phyloP scores from a whole-genome alignment of 2,888 invertebrate species.

The Caenorhabditis macrosperma region DNA sequence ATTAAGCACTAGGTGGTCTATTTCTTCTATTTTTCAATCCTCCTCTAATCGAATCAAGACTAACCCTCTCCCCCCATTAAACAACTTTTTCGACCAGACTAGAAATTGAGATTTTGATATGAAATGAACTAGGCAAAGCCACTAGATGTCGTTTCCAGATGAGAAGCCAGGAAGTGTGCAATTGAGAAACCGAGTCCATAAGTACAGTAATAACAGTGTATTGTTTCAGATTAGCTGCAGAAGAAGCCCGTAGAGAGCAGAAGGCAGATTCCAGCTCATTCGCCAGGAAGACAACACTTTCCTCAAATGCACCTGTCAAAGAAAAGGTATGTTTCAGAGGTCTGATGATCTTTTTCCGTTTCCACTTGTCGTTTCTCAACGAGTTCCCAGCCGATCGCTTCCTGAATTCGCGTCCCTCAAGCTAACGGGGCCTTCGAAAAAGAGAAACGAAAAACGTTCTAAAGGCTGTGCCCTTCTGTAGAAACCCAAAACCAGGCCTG shows the following conservation, averaged over 20 bases:
- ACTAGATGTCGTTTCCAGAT: constrained; percentile 3
- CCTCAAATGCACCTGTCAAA: constrained; percentile 70
- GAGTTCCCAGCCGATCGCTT: neutral
- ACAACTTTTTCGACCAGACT: neutral
- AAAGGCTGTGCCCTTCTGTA: neutral
- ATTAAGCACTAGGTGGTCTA: constrained; percentile 15
- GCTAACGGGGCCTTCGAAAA: neutral
- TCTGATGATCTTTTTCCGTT: constrained; percentile 20
- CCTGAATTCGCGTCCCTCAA: too few relatives aligned
- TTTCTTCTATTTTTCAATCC: neutral
- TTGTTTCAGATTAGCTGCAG: constrained; percentile 76
- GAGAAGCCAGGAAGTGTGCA: too few relatives aligned
- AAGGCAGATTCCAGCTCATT: constrained; percentile 67
- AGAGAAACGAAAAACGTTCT: neutral
- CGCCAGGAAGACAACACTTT: constrained; percentile 69
- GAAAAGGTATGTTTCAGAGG: constrained; percentile 74
- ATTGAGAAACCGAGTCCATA: neutral
- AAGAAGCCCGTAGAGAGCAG: constrained; percentile 79
- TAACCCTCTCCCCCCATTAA: constrained; percentile 9
- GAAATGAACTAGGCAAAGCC: neutral
- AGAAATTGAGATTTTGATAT: neutral
- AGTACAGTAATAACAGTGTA: neutral
- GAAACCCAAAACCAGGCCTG: neutral
- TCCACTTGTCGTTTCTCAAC: constrained; percentile 9
- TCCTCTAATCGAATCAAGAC: constrained; percentile 25